Conservation (phyloP, 2,113 vertebrate species). For the Bos taurus region ARS-UCD2.0 NC_037343.1:30538001-30538500, state of each 20-base stretch:
- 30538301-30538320: background rate
- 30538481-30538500: background rate
- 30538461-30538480: background rate
- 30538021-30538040: background rate
- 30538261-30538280: rapidly evolving
- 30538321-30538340: background rate
- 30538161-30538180: background rate
- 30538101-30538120: background rate
- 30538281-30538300: background rate
- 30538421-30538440: background rate
- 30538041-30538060: background rate
- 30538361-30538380: rapidly evolving
- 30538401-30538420: background rate
- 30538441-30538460: background rate
- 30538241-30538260: background rate
- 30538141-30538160: background rate
- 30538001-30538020: background rate
- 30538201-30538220: background rate
- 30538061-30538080: background rate
- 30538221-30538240: rapidly evolving
- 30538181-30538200: background rate
- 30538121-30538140: background rate
- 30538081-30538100: background rate
- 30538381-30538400: background rate
- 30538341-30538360: background rate